Evolutionary conservation across 1,140 invertebrate genomes (phyloP), one percentile per base, ranked within the genome.

Genomic region (Atopsyche davidsoni): DNA sequence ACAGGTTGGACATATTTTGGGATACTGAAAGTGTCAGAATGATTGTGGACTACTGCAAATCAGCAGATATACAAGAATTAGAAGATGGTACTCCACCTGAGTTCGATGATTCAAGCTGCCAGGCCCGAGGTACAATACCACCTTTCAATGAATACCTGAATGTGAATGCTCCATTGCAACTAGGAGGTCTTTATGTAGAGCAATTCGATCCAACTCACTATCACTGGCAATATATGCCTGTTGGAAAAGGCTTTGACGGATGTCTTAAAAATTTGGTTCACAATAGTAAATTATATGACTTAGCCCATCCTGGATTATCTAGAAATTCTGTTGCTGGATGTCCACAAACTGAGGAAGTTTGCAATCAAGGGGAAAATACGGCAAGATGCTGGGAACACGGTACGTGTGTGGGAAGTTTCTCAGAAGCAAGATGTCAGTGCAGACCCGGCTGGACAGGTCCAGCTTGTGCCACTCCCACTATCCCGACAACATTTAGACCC

Each of bases 61-160:
- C 86, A 1, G 89, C 92, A 2, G 81, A 86, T 57, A 85, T 94
- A 43, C 80, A 83, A 45, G 89, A 94, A 72, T 77, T 85, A 60
- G 89, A 93, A 71, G 92, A 96, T 65, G 88, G 89, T 18, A 83
- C 83, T 24, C 80, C 85, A 6, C 85, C 89, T 1, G 80, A 88
- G 59, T 92, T 94, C 63, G 89, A 95, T 62, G 85, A 89, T 52
- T 81, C 81, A 3, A 82, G 81, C 9, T 98, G 95, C 69, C 90
- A 96, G 71, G 89, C 88, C 0, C 79, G 81, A 46, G 90, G 89
- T 9, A 81, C 78, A 1, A 91, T 97, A 54, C 91, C 91, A 10
- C 91, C 92, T 1, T 96, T 96, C 69, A 96, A 95, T 66, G 92
- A 96, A 68, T 97, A 94, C 62, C 75, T 98, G 2, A 98, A 98